Evolutionary conservation across 2,113 vertebrate genomes (phyloP).

Genomic region (Macrotus californicus): DNA sequence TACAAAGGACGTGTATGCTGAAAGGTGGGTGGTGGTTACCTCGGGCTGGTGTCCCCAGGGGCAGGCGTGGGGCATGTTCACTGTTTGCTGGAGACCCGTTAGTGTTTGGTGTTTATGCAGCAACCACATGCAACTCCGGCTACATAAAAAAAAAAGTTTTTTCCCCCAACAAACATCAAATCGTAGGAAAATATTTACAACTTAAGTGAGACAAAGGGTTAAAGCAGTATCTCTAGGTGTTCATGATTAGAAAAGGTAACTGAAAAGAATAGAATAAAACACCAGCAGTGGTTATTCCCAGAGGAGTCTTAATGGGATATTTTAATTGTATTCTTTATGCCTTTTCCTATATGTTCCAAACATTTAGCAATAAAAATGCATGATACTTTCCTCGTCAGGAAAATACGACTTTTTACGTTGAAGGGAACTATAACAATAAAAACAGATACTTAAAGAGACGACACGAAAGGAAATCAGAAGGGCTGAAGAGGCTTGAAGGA

Average conservation of each 20-base stretch:
- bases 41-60: not conserved
- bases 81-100: not conserved
- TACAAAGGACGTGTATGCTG: not conserved
- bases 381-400: not conserved
- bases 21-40: not conserved
- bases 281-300: not conserved
- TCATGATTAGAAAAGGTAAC: not conserved
- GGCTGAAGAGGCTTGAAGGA: not conserved
- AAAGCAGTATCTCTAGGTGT: not conserved
- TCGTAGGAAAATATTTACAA: not conserved
- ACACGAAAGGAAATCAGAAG: not conserved
- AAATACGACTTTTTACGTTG: conserved; percentile 24
- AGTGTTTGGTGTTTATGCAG: not conserved
- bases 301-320: conserved; percentile 12
- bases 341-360: conserved; percentile 22
- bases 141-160: not conserved
- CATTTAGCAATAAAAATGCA: conserved; percentile 31
- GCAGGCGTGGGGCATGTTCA: not conserved
- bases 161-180: not conserved
- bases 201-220: not conserved
- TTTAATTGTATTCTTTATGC: conserved; percentile 37
- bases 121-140: not conserved
- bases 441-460: conserved; percentile 14
- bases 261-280: not conserved
- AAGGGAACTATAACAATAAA: conserved; percentile 24